phyloP scores from a whole-genome alignment of 2,888 invertebrate genomes.

The Eulithis testata region DNA sequence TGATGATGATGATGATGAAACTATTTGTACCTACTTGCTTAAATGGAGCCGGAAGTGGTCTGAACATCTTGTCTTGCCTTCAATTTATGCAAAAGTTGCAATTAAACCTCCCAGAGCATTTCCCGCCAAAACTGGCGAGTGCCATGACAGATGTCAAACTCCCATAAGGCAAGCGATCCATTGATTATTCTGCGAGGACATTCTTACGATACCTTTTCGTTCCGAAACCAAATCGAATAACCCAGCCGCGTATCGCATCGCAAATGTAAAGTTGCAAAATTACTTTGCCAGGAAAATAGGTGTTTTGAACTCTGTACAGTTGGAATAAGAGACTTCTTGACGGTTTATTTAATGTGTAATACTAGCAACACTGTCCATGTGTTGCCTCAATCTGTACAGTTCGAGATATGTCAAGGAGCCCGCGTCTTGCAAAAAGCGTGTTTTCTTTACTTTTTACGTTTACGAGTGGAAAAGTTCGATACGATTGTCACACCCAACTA shows the following conservation, averaged over 20 bases:
- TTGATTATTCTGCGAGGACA: slow-evolving; percentile 69
- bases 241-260: slow-evolving; percentile 66
- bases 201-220: slow-evolving; percentile 63
- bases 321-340: slow-evolving; percentile 39
- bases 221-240: slow-evolving; percentile 68
- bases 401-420: slow-evolving; percentile 78
- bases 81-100: background rate
- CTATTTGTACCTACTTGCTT: background rate
- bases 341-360: slow-evolving; percentile 38
- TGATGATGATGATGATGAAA: too few species aligned
- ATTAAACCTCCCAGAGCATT: background rate
- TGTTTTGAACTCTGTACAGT: slow-evolving; percentile 41
- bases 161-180: slow-evolving; percentile 56
- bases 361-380: slow-evolving; percentile 43
- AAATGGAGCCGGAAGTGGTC: slow-evolving; percentile 4
- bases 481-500: background rate
- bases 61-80: slow-evolving; percentile 10
- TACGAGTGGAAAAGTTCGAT: slow-evolving; percentile 33
- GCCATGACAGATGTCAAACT: slow-evolving; percentile 48
- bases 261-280: slow-evolving; percentile 57
- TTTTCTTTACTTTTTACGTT: slow-evolving; percentile 65
- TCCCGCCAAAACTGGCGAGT: slow-evolving; percentile 44
- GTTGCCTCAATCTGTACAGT: slow-evolving; percentile 64
- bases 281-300: slow-evolving; percentile 30
- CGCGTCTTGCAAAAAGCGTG: slow-evolving; percentile 60